phyloP scores from a whole-genome alignment of 92 coral and sea anemone species.

The Epizoanthus rinbou region DNA sequence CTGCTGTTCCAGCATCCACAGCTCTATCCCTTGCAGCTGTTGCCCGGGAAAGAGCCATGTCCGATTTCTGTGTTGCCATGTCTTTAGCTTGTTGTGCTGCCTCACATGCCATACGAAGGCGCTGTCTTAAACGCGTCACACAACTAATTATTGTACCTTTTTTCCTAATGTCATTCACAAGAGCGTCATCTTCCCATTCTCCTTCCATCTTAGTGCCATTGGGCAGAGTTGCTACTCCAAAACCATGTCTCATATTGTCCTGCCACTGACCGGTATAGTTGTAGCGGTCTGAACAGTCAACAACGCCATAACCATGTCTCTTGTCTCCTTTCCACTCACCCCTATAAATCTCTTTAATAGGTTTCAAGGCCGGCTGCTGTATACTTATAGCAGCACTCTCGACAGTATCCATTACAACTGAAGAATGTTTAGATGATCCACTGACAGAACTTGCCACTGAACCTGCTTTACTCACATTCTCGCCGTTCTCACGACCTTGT shows the following conservation, averaged over 20 bases:
- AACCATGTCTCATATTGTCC: conserved; percentile 88
- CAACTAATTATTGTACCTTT: conserved; percentile 75
- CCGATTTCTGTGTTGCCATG: conserved; percentile 82
- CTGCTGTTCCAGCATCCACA: conserved; percentile 74
- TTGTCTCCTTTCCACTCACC: conserved; percentile 93
- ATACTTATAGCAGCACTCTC: conserved; percentile 7
- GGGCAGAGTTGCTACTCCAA: conserved; percentile 76
- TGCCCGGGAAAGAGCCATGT: conserved; percentile 82
- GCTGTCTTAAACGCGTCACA: conserved; percentile 82
- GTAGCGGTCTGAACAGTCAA: conserved; percentile 73
- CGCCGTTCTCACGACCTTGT: conserved; percentile 51
- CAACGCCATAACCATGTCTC: conserved; percentile 83
- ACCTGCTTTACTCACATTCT: conserved; percentile 62
- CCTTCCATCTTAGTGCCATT: conserved; percentile 79
- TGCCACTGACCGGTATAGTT: conserved; percentile 81
- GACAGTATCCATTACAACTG: conserved; percentile 34
- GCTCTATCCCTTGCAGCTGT: conserved; percentile 86
- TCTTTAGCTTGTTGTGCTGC: conserved; percentile 86
- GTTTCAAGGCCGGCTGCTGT: conserved; percentile 46
- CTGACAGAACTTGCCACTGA: conserved; percentile 68
- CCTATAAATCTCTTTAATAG: conserved; percentile 69
- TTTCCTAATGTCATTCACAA: conserved; percentile 65
- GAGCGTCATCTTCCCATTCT: conserved; percentile 76
- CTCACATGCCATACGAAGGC: conserved; percentile 79
- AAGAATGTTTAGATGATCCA: conserved; percentile 68